Base-by-base conservation (phyloP, 92 coral and sea anemone species). In the Pocillopora meandrina region DNA sequence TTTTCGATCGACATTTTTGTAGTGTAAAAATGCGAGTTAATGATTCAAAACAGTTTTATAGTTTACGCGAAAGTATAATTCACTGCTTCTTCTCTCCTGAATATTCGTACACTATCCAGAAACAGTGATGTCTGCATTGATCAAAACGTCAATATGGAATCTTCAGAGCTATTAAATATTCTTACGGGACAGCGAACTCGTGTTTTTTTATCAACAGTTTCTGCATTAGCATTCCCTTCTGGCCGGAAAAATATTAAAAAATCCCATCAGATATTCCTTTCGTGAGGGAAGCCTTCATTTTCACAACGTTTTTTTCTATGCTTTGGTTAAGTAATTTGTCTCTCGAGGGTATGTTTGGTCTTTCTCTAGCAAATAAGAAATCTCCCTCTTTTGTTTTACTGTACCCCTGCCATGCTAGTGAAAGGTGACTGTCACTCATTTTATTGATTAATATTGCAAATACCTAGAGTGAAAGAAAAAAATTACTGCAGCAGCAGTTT, bases 311-410 rank as follows among this genome's bases (percentile, higher is more conserved):
- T 26, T 33, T 67, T 80, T 61, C 75, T 56, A 61, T 56, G 75
- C 60, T 80, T 80, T 66, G 75, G 62, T 49, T 79, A 20, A 79
- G 64, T 26, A 11, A 49, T 20, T 55, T 3, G 60, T 80, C 34
- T 56, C 74, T 26, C 65, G n/a, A 9, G 34, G 6, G 61, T 17
- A 31, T 31, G 61, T 36, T 80, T 63, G 19, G 84, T 55, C 65
- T 80, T 56, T 33, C 75, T 31, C 34, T 9, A 56, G 65, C 61
- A 56, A 49, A 47, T 65, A 65, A 65, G 64, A 63, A 61, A 35
- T 15, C 47, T 34, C 33, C 74, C 74, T 34, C 55, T 33, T 70
- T 10, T 70, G 74, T 70, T 70, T 70, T 20, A 70, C 7, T 35
- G 35, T 70, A 4, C 74, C 18, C 74, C 74, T 55, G 74, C 56